These are phyloP conservation scores for Chironomus tepperi DNA, from an alignment of 1,140 invertebrate species.

Conservation along the genomic window DNA sequence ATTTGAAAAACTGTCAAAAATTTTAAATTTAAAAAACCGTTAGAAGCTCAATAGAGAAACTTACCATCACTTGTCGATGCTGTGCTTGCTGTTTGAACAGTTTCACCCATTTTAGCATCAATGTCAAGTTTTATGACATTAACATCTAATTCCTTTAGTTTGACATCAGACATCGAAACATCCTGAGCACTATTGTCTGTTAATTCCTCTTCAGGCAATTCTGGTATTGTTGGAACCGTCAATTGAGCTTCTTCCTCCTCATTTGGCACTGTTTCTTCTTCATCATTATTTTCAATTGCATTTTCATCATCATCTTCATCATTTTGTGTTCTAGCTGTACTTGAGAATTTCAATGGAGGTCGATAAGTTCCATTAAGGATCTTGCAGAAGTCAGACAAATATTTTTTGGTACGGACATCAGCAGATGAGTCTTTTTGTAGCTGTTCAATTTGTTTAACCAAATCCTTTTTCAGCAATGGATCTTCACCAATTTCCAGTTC, in stretches of 20 bases:
- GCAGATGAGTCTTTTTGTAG: slow-evolving; percentile 29
- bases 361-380: background rate
- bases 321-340: background rate
- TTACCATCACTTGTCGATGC: no score
- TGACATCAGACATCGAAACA: background rate
- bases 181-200: background rate
- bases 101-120: no score
- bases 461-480: slow-evolving; percentile 31
- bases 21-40: background rate
- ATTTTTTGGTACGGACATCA: background rate
- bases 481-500: slow-evolving; percentile 31
- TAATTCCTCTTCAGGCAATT: no score
- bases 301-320: background rate
- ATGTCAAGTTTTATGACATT: background rate
- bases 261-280: background rate
- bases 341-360: background rate
- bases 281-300: background rate
- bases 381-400: background rate
- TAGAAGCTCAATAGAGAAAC: background rate
- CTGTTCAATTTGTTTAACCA: slow-evolving; percentile 32
- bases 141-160: background rate
- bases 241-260: no score
- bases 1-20: background rate
- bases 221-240: no score
- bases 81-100: no score